phyloP scores from a whole-genome alignment of 2,888 invertebrate species.

The Geotrupes spiniger region DNA sequence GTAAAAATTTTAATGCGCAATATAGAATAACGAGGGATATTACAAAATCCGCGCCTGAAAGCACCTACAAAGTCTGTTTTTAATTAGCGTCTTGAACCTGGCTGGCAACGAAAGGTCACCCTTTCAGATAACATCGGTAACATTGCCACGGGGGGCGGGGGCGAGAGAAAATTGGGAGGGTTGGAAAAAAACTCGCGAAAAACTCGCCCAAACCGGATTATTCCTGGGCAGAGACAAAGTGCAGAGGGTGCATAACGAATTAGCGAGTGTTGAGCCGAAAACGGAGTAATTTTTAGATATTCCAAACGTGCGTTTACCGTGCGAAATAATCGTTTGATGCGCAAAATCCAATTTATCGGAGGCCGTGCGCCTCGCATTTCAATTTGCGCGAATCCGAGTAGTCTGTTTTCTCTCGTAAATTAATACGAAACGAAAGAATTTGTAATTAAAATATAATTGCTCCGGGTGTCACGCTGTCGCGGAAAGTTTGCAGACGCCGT shows the following conservation, averaged over 20 bases:
- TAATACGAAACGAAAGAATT: no score
- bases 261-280: conserved; percentile 38
- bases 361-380: no score
- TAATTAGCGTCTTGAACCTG: conserved; percentile 40
- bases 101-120: conserved; percentile 38
- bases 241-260: conserved; percentile 43
- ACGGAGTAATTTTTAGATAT: conserved; percentile 20
- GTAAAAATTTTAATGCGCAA: no score
- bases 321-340: no score
- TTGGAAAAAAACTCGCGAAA: conserved; percentile 36
- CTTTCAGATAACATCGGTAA: conserved; percentile 40
- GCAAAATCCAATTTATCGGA: no score
- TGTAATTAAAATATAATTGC: no score
- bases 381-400: no score
- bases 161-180: conserved; percentile 42
- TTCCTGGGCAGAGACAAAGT: conserved; percentile 37
- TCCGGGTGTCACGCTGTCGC: no score
- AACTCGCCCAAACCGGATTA: conserved; percentile 43
- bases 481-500: no score
- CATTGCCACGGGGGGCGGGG: conserved; percentile 28
- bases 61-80: conserved; percentile 33
- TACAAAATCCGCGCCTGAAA: no score
- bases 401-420: no score
- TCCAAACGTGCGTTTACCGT: conserved; percentile 7
- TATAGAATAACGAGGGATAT: no score